Conservation (phyloP, 1,140 invertebrate genomes). For the Babylonia areolata region DNA sequence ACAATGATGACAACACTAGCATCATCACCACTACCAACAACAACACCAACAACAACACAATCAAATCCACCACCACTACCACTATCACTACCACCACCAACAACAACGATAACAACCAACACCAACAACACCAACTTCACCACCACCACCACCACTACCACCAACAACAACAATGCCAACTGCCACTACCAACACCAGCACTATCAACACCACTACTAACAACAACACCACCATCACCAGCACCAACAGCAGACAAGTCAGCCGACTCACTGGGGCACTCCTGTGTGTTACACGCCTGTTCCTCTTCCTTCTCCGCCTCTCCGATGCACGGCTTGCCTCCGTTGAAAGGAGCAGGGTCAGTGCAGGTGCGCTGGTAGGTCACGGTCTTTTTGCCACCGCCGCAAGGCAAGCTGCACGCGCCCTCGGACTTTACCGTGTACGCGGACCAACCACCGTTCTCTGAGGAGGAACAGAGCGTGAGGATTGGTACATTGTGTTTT, state of each 20-base stretch:
- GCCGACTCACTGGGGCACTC: conserved; percentile 39
- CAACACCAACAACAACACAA: too few species aligned
- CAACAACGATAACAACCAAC: too few species aligned
- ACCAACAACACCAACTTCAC: too few species aligned
- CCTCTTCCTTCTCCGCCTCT: neutral
- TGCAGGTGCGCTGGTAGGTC: conserved; percentile 37
- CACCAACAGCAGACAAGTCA: neutral
- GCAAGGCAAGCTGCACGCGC: conserved; percentile 41
- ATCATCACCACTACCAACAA: too few species aligned
- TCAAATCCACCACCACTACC: too few species aligned
- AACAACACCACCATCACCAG: too few species aligned
- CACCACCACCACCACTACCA: too few species aligned
- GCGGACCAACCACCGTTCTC: conserved; percentile 47
- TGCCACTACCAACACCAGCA: too few species aligned
- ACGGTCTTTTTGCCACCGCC: conserved; percentile 40
- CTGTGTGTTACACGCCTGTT: conserved; percentile 37
- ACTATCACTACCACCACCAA: too few species aligned
- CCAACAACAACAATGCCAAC: too few species aligned
- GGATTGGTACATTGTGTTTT: neutral
- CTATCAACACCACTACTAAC: too few species aligned
- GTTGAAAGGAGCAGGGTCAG: conserved; percentile 42
- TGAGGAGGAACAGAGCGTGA: conserved; percentile 7
- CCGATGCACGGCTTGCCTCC: conserved; percentile 43
- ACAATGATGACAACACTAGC: too few species aligned
- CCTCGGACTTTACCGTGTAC: conserved; percentile 24